Conservation (phyloP, 2,888 invertebrate genomes). For the Augochlorella aurata region DNA sequence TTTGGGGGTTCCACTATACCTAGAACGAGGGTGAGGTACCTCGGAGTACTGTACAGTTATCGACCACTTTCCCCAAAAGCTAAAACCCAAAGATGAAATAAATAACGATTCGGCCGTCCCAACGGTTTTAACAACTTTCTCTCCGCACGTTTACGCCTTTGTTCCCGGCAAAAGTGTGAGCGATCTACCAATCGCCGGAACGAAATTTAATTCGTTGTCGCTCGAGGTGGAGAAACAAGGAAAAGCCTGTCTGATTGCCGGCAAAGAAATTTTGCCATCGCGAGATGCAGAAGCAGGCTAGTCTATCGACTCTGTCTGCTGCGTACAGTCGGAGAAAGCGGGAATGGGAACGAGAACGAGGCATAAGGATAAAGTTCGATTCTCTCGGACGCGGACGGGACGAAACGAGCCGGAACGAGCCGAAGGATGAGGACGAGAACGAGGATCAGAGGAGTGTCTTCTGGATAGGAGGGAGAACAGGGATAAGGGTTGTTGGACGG, state of each 20-base stretch:
- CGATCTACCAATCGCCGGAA: not conserved
- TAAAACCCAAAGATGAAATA: conserved; percentile 47
- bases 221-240: not conserved
- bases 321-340: not conserved
- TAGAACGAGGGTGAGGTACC: conserved; percentile 73
- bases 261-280: conserved; percentile 15
- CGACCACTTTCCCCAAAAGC: conserved; percentile 66
- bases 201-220: not conserved
- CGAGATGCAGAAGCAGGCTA: conserved; percentile 31
- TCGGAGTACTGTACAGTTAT: conserved; percentile 67
- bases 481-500: conserved; percentile 65
- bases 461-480: conserved; percentile 29
- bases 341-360: not conserved
- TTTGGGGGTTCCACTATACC: conserved; percentile 77
- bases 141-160: not conserved
- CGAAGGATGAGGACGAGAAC: conserved; percentile 15
- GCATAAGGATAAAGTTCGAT: conserved; percentile 55
- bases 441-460: conserved; percentile 49
- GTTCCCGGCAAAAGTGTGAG: not conserved
- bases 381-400: conserved; percentile 42
- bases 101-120: no score
- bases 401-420: not conserved
- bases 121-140: not conserved
- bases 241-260: not conserved
- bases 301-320: not conserved